Evolutionary conservation across 2,113 vertebrate species (phyloP), one percentile per base, ranked within the genome.

Genomic region (Meles meles): DNA sequence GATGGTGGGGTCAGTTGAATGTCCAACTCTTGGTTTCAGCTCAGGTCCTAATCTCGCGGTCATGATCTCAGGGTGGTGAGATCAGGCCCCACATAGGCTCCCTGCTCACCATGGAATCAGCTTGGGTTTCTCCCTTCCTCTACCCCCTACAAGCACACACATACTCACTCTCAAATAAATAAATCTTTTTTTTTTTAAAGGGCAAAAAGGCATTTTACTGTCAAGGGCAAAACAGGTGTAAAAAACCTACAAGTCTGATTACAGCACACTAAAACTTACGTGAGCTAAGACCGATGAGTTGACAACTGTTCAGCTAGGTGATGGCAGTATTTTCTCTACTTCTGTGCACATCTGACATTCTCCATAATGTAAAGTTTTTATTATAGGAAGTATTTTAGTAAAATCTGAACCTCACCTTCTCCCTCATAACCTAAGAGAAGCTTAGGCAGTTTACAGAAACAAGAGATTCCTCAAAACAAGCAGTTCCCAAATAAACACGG

Each of bases 381-480:
- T 23, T n/a, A 67, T 18, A 82, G 31, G 92, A 86, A 55, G 29
- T 77, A 57, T 25, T 94, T 94, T 71, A 87, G 31, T 82, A 57
- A 94, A 86, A 86, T 63, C 63, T 72, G 81, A 81, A 29, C 72
- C 31, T 59, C 20, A 7, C 59, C 69, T 57, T 94, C 31, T 80
- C 52, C 92, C 12, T 74, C 2, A 81, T 39, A 63, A 55, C 49
- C 52, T 81, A 69, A 81, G 61, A 81, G 76, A 76, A 37, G 1
- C 21, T 90, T 79, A 87, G 87, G 69, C 67, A 93, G 79, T 90
- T 84, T 88, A 96, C 39, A 89, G 63, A 89, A 94, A 89, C 4
- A 11, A 81, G 57, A 90, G 10, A 67, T 85, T 91, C 71, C 71
- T 84, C 77, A 88, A 93, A 96, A 93, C 6, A 92, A 59, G 79